phyloP scores from a whole-genome alignment of 2,113 vertebrate genomes.

The Aspidoscelis tigris region DNA sequence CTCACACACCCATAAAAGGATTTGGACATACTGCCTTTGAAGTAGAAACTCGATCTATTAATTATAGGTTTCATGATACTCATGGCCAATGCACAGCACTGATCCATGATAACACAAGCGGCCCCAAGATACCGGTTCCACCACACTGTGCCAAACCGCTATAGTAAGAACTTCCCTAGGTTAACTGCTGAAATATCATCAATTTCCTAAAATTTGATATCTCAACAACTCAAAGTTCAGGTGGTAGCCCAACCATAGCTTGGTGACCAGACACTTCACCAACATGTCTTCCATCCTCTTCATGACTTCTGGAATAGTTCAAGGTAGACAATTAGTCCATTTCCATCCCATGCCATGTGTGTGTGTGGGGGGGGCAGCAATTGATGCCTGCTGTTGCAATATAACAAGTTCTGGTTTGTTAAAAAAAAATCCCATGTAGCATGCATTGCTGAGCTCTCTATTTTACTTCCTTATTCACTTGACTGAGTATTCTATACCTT shows the following conservation, averaged over 20 bases:
- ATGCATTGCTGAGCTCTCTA: too few species aligned
- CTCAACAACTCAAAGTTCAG: background rate
- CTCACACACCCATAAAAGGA: slow-evolving; percentile 22
- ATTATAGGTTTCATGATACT: slow-evolving; percentile 11
- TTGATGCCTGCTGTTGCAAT: too few species aligned
- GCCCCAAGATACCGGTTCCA: background rate
- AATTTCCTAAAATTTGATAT: background rate
- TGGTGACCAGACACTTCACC: too few species aligned
- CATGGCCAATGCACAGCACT: background rate
- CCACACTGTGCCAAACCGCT: background rate
- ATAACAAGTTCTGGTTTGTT: too few species aligned
- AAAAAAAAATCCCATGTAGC: too few species aligned
- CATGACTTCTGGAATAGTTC: too few species aligned
- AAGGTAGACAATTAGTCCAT: background rate
- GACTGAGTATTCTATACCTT: too few species aligned
- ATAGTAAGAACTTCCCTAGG: background rate
- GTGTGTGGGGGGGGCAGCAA: too few species aligned
- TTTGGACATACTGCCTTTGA: slow-evolving; percentile 37
- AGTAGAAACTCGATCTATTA: slow-evolving; percentile 11
- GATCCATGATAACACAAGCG: background rate
- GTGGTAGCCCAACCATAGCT: background rate
- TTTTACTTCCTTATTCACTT: too few species aligned
- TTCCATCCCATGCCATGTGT: background rate
- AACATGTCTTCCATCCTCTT: too few species aligned
- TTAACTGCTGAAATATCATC: background rate